A percentile compares a stretch with the other conserved stretches of the same genome.
These are phyloP conservation scores for Cyrtorhinus lividipennis DNA, from an alignment of 1,140 invertebrate species.

Conservation along the genomic window DNA sequence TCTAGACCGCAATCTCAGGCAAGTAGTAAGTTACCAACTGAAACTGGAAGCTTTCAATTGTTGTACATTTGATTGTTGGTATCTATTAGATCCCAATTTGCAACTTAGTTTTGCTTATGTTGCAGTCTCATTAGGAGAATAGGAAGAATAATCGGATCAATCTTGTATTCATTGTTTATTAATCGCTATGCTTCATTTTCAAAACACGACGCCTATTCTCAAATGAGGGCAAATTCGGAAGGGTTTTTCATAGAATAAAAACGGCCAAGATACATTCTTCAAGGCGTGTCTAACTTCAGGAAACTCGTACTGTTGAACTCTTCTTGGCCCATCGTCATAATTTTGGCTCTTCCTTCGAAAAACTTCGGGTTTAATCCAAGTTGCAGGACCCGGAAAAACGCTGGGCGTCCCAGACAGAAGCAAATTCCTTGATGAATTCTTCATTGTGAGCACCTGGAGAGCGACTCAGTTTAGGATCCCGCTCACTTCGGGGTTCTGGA, in stretches of 20 bases:
- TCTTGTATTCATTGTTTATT: too few species aligned
- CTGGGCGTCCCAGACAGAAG: constrained; percentile 56
- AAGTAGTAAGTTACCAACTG: too few species aligned
- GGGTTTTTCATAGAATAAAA: constrained; percentile 19
- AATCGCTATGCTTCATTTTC: too few species aligned
- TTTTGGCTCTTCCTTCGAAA: constrained; percentile 62
- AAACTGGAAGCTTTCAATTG: too few species aligned
- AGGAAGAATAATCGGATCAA: too few species aligned
- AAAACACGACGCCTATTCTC: not conserved
- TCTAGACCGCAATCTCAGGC: not conserved
- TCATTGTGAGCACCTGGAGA: constrained; percentile 62
- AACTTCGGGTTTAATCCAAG: constrained; percentile 59
- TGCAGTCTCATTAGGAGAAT: too few species aligned
- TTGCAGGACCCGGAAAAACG: constrained; percentile 60
- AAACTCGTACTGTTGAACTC: constrained; percentile 53
- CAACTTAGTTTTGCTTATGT: too few species aligned
- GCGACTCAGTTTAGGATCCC: constrained; percentile 81
- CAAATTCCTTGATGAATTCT: constrained; percentile 74
- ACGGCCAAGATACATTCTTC: constrained; percentile 26
- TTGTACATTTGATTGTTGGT: too few species aligned
- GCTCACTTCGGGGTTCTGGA: constrained; percentile 52
- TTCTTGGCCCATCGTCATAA: constrained; percentile 71
- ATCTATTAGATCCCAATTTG: too few species aligned
- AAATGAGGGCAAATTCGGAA: not conserved
- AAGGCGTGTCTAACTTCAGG: constrained; percentile 48